Percentiles rank a stretch among this genome's conserved stretches.
Conservation (phyloP, 2,797 vertebrate genomes). For the Myoxocephalus aenaeus region DNA sequence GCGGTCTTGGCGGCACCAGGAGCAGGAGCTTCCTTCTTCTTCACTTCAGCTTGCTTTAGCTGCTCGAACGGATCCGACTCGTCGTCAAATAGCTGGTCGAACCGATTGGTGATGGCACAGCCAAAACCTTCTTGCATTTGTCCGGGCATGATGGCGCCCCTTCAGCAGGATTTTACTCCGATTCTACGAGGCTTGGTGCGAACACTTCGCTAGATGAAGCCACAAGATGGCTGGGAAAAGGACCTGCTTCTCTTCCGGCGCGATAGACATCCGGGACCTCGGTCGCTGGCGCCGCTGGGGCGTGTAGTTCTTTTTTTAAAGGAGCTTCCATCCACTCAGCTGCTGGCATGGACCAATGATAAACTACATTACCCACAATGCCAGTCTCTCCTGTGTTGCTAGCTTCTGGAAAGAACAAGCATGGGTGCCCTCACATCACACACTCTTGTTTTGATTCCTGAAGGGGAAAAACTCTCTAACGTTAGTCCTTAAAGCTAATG, state of each 20-base stretch:
- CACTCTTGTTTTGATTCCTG: constrained; percentile 48
- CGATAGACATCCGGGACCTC: constrained; percentile 91
- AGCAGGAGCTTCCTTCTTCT: constrained; percentile 92
- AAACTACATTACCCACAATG: constrained; percentile 72
- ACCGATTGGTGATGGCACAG: constrained; percentile 97
- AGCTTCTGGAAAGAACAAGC: constrained; percentile 30
- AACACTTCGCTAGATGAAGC: constrained; percentile 92
- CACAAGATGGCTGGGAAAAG: constrained; percentile 99
- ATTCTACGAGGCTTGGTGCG: constrained; percentile 95
- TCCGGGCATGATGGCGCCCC: constrained; percentile 99
- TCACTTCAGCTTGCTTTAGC: constrained; percentile 90
- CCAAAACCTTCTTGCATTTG: constrained; percentile 99
- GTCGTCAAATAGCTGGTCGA: constrained; percentile 98
- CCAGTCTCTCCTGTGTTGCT: not conserved
- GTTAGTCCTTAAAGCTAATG: not conserved
- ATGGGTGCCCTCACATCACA: constrained; percentile 26
- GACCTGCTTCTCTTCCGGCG: constrained; percentile 98
- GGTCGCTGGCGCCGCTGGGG: constrained; percentile 80
- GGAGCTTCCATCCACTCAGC: rapidly evolving
- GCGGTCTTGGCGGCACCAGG: constrained; percentile 90
- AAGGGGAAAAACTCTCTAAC: not conserved
- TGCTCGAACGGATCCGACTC: constrained; percentile 97
- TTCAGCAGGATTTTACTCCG: constrained; percentile 96
- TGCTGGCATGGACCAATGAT: rapidly evolving
- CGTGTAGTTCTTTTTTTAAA: constrained; percentile 75